Percentiles rank a stretch among this genome's conserved stretches.
These are phyloP conservation scores for Geodia barretti DNA, from an alignment of 37 sponge, comb jelly and placozoan genomes.

Conservation along the genomic window DNA sequence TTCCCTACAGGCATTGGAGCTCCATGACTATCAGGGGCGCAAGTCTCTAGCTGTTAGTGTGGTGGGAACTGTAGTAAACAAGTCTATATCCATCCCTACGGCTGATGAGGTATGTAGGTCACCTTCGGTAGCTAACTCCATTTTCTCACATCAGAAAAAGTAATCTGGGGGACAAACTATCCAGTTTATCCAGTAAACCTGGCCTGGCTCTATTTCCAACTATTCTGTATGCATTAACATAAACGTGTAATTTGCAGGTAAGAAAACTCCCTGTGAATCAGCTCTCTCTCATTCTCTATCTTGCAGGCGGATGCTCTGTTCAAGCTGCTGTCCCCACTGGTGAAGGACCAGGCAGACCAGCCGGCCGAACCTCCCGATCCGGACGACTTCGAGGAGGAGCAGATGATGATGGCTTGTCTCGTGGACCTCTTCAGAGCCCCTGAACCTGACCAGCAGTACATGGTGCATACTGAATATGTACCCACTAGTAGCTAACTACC, in stretches of 20 bases:
- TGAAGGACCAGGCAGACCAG: constrained; percentile 86
- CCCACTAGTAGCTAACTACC: neutral
- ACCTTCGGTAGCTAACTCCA: neutral
- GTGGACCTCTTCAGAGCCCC: constrained; percentile 81
- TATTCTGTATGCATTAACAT: neutral
- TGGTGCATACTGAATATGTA: constrained; percentile 50
- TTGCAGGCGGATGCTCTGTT: constrained; percentile 75
- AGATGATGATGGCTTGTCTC: constrained; percentile 85
- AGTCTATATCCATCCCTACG: constrained; percentile 58
- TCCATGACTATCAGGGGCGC: constrained; percentile 71
- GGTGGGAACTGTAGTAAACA: constrained; percentile 75
- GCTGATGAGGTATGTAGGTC: constrained; percentile 68
- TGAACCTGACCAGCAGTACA: constrained; percentile 90
- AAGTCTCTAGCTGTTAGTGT: constrained; percentile 79
- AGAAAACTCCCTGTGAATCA: neutral
- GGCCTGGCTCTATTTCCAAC: neutral
- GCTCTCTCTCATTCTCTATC: neutral
- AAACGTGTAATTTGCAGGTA: neutral
- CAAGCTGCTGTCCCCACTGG: constrained; percentile 75
- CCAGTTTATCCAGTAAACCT: too few species aligned
- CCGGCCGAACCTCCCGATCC: constrained; percentile 81
- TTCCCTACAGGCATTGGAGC: constrained; percentile 18
- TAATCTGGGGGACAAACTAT: too few species aligned
- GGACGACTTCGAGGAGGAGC: constrained; percentile 93
- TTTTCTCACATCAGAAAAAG: too few species aligned